Evolutionary conservation across 2,113 vertebrate genomes (phyloP).

Genomic region (Nyctibius bracteatus): DNA sequence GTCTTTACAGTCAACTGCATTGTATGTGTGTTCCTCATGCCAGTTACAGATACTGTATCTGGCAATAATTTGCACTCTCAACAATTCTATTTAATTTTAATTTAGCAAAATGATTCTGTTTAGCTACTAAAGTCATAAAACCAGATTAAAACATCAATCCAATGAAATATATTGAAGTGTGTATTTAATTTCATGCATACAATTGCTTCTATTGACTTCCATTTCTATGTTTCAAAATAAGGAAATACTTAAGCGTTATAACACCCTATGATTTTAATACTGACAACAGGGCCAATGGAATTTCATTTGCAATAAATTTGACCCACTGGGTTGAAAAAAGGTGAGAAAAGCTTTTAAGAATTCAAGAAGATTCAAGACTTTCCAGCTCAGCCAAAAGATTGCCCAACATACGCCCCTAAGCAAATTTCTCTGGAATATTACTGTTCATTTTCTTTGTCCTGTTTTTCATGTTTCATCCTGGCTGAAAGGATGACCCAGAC

Average conservation of each 20-base stretch:
- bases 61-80: conserved; percentile 53
- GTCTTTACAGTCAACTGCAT: conserved; percentile 32
- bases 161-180: conserved; percentile 4
- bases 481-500: conserved; percentile 37
- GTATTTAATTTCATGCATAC: conserved; percentile 3
- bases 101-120: conserved; percentile 45
- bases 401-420: background rate
- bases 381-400: conserved; percentile 9
- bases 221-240: background rate
- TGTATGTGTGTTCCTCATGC: conserved; percentile 13
- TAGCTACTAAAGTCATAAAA: conserved; percentile 48
- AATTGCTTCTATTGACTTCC: conserved; percentile 8
- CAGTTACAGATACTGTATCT: conserved; percentile 46
- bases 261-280: background rate
- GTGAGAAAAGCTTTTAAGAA: conserved; percentile 38
- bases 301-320: background rate
- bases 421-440: conserved; percentile 4
- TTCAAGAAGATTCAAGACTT: conserved; percentile 2
- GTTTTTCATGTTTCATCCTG: background rate
- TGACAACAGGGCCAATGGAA: background rate
- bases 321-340: background rate
- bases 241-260: background rate
- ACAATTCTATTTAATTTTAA: conserved; percentile 48
- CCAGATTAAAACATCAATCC: conserved; percentile 48
- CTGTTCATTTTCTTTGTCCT: background rate